Conservation (phyloP, 2,888 invertebrate genomes). For the Trachelus iudaicus region DNA sequence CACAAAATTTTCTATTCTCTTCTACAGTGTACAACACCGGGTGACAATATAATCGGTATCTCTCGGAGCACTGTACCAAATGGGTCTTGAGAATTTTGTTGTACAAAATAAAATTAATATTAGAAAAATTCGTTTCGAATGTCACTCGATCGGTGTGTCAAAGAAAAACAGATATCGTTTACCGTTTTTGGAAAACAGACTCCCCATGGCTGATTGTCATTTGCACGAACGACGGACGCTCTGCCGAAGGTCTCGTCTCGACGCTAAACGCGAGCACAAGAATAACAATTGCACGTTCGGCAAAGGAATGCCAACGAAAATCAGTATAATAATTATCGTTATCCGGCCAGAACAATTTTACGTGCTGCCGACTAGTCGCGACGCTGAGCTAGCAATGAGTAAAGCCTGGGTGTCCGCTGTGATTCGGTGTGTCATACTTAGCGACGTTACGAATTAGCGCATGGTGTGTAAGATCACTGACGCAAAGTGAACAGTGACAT, state of each 20-base stretch:
- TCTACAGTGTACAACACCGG: too few relatives aligned
- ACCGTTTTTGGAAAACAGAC: not conserved
- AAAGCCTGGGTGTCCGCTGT: constrained; percentile 31
- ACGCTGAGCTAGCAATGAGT: constrained; percentile 29
- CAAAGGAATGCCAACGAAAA: not conserved
- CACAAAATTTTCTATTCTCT: not conserved
- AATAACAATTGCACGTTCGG: not conserved
- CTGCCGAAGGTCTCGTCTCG: not conserved
- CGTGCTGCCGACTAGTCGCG: constrained; percentile 3
- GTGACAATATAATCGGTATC: too few relatives aligned
- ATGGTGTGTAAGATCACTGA: constrained; percentile 28
- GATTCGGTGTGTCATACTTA: constrained; percentile 31
- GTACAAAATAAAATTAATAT: too few relatives aligned
- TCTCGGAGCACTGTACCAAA: too few relatives aligned
- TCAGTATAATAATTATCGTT: too few relatives aligned
- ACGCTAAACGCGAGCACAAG: not conserved
- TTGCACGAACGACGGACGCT: too few relatives aligned
- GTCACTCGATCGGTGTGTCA: not conserved
- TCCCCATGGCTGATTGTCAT: not conserved
- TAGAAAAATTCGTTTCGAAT: too few relatives aligned
- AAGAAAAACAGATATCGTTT: not conserved
- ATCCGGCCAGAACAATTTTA: not conserved
- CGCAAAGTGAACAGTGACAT: constrained; percentile 36
- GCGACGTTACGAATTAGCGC: constrained; percentile 27
- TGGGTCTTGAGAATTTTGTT: too few relatives aligned